Evolutionary conservation across 2,797 vertebrate genomes (phyloP), one percentile per base, ranked within the genome.

Genomic region (Notolabrus celidotus): DNA sequence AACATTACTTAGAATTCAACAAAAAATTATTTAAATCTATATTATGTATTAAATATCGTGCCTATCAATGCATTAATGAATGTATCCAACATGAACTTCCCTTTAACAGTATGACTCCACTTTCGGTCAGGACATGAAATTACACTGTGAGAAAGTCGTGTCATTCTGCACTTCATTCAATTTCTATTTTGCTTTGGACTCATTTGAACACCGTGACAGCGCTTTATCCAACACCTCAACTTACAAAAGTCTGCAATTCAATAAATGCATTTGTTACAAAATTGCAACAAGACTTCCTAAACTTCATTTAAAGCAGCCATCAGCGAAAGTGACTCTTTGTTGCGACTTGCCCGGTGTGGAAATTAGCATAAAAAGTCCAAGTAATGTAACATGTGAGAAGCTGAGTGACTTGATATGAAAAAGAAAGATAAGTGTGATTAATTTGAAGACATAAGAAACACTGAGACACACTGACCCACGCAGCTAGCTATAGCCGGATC

Each of bases 401-500:
- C 42, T 47, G 60, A 1, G 56, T 59, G 34, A 53, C 45, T 47
- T 8, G 16, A 25, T n/a, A 47, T 47, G 49, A 64, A 58, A 19
- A 63, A 60, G 29, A 22, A 6, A 0, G 8, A 20, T 62, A 22
- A 67, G 27, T 41, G 49, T 33, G 22, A 65, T 65, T 55, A 39
- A 73, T 82, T 56, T 65, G 42, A 65, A 89, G 55, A 84, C 78
- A 81, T 1, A 77, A 79, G n/a, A 80, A 4, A 60, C 74, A 53
- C 51, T 19, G 51, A 77, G 71, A 74, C 67, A 88, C 83, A 56
- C 82, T 79, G 88, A 92, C 90, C 83, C 92, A 86, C 79, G 87
- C 90, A 88, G 90, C 90, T 92, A 92, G 91, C 91, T 86, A 72
- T 84, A 93, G 89, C 91, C 86, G 87, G 88, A 70, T 15, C 78